These are phyloP conservation scores for Phragmatobia fuliginosa DNA, from an alignment of 2,888 invertebrate genomes.

Conservation along the genomic window DNA sequence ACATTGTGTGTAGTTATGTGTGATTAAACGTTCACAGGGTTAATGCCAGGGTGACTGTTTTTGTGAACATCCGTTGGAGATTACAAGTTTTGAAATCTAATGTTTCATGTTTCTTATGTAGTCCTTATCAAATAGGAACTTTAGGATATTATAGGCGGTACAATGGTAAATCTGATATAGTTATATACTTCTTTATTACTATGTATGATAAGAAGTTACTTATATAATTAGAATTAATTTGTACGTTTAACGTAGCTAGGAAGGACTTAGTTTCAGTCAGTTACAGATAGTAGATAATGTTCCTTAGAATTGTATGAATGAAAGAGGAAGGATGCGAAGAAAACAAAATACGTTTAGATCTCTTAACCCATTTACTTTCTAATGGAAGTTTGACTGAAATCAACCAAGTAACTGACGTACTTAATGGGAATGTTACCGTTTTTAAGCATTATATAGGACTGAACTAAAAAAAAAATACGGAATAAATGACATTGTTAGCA, in stretches of 20 bases:
- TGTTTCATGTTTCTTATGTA: constrained; percentile 14
- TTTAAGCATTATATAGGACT: too few relatives aligned
- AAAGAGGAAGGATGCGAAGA: too few relatives aligned
- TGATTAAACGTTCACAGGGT: constrained; percentile 45
- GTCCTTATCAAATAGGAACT: neutral
- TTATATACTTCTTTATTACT: too few relatives aligned
- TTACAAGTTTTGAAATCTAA: constrained; percentile 19
- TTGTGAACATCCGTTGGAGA: constrained; percentile 22
- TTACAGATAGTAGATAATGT: neutral
- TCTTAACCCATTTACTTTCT: too few relatives aligned
- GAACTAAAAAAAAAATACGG: too few relatives aligned
- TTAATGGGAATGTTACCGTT: too few relatives aligned
- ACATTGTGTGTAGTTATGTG: constrained; percentile 51
- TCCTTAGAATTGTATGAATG: neutral
- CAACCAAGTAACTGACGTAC: too few relatives aligned
- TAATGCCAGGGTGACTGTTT: constrained; percentile 37
- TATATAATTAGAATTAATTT: neutral
- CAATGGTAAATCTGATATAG: neutral
- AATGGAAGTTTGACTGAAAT: too few relatives aligned
- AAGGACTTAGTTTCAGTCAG: neutral
- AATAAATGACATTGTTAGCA: too few relatives aligned
- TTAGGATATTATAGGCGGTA: neutral
- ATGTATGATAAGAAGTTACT: neutral
- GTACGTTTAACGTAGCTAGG: too few relatives aligned
- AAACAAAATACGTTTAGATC: too few relatives aligned